Percentiles rank a stretch among this genome's conserved stretches.
These are phyloP conservation scores for Congeria kusceri DNA, from an alignment of 2,888 invertebrate genomes.

Conservation along the genomic window DNA sequence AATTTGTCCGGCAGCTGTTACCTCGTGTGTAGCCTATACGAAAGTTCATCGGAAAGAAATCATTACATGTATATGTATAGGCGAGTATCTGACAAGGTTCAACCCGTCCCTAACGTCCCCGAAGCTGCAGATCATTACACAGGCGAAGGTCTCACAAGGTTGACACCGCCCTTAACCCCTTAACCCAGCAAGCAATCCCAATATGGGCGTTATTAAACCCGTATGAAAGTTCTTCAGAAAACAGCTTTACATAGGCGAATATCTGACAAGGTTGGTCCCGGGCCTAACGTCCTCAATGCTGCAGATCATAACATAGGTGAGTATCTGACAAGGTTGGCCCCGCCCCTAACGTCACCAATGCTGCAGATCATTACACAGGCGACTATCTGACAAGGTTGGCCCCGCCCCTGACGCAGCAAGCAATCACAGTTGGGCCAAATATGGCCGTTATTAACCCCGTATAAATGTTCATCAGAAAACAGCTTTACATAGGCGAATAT, in stretches of 20 bases:
- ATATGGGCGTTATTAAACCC: too few species aligned
- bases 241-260: slow-evolving; percentile 58
- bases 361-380: slow-evolving; percentile 37
- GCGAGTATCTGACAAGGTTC: slow-evolving; percentile 48
- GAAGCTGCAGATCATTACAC: slow-evolving; percentile 23
- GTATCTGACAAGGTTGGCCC: slow-evolving; percentile 43
- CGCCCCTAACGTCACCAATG: slow-evolving; percentile 43
- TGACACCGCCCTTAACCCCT: too few species aligned
- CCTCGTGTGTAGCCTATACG: too few species aligned
- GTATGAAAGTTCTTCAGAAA: too few species aligned
- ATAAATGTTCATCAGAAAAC: too few species aligned
- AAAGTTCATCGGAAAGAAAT: too few species aligned
- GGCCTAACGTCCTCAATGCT: slow-evolving; percentile 40
- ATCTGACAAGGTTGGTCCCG: slow-evolving; percentile 41
- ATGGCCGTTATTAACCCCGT: too few species aligned
- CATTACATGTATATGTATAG: too few species aligned
- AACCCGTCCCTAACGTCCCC: slow-evolving; percentile 45
- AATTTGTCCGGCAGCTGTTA: too few species aligned
- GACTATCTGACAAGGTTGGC: slow-evolving; percentile 49
- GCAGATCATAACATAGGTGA: slow-evolving; percentile 41
- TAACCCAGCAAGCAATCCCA: too few species aligned
- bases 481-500: slow-evolving; percentile 59
- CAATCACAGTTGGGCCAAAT: too few species aligned
- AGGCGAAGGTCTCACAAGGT: slow-evolving; percentile 52
- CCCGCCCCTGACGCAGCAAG: too few species aligned